These are phyloP conservation scores for Solea senegalensis DNA, from an alignment of 2,113 vertebrate species.

Conservation along the genomic window DNA sequence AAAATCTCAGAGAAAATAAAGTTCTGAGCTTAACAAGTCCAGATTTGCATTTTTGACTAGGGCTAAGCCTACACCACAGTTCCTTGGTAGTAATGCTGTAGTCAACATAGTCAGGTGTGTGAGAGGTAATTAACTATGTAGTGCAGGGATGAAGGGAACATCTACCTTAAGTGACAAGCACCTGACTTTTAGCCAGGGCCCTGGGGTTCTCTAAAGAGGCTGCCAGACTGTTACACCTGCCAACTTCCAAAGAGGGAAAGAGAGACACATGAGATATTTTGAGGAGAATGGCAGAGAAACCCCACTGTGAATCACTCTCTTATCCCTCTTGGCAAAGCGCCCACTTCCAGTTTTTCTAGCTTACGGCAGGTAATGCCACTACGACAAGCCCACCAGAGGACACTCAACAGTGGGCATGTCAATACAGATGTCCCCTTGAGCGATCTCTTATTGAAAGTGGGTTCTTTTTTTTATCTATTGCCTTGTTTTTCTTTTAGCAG, in stretches of 20 bases:
- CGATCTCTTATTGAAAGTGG: constrained; percentile 24
- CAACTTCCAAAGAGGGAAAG: constrained; percentile 52
- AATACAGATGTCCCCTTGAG: constrained; percentile 46
- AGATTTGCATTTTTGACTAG: constrained; percentile 2
- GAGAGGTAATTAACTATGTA: constrained; percentile 61
- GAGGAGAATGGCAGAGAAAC: constrained; percentile 45
- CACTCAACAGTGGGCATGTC: constrained; percentile 55
- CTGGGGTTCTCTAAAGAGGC: constrained; percentile 55
- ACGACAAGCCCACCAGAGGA: constrained; percentile 49
- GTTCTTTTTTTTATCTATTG: constrained; percentile 54
- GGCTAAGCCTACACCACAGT: constrained; percentile 15
- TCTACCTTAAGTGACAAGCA: constrained; percentile 57
- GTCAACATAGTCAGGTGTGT: constrained; percentile 35
- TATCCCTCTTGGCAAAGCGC: constrained; percentile 40
- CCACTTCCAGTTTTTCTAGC: constrained; percentile 42
- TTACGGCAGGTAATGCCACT: constrained; percentile 26
- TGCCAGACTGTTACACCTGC: constrained; percentile 63
- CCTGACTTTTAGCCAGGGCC: constrained; percentile 56
- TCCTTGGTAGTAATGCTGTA: constrained; percentile 26
- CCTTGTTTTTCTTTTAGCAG: constrained; percentile 23
- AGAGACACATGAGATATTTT: constrained; percentile 48
- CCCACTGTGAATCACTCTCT: constrained; percentile 58
- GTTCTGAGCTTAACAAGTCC: background rate
- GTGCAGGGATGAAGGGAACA: constrained; percentile 43
- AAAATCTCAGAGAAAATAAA: background rate